These are phyloP conservation scores for Trichomycterus rosablanca DNA, from an alignment of 2,113 vertebrate species.

Conservation along the genomic window DNA sequence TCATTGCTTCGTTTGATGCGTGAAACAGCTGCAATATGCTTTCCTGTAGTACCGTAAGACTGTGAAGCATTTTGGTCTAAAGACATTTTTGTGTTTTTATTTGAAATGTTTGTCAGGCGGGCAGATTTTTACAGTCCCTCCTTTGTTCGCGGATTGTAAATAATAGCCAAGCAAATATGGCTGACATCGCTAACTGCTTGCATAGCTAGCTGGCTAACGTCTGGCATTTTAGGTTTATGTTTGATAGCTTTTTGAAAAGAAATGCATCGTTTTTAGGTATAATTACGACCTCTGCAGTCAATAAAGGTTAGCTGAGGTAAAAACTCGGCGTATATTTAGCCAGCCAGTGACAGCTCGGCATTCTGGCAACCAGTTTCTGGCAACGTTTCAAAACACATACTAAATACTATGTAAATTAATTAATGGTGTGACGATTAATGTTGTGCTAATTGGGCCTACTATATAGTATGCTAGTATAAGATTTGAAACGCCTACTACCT, in stretches of 20 bases:
- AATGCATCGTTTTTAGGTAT: not conserved
- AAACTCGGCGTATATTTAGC: not conserved
- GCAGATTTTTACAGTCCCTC: conserved; percentile 26
- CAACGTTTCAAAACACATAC: not conserved
- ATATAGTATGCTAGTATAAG: not conserved
- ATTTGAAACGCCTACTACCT: not conserved
- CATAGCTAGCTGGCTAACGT: conserved; percentile 36
- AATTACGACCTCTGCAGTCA: not conserved
- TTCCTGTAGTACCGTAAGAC: conserved; percentile 21
- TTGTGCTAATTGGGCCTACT: not conserved
- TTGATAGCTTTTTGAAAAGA: not conserved
- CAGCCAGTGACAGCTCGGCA: not conserved
- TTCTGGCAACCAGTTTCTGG: not conserved
- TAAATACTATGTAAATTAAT: not conserved
- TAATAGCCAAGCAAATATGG: conserved; percentile 73
- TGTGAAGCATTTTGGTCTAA: not conserved
- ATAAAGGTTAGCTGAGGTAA: not conserved
- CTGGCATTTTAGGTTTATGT: not conserved
- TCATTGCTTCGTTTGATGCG: conserved; percentile 13
- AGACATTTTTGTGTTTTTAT: conserved; percentile 38
- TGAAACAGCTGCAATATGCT: conserved; percentile 8
- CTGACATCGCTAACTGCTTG: conserved; percentile 67
- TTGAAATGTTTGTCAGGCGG: conserved; percentile 46
- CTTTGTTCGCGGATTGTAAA: conserved; percentile 60
- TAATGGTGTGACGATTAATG: not conserved